Conservation (phyloP, 2,797 vertebrate genomes). For the Peromyscus aztecus region DNA sequence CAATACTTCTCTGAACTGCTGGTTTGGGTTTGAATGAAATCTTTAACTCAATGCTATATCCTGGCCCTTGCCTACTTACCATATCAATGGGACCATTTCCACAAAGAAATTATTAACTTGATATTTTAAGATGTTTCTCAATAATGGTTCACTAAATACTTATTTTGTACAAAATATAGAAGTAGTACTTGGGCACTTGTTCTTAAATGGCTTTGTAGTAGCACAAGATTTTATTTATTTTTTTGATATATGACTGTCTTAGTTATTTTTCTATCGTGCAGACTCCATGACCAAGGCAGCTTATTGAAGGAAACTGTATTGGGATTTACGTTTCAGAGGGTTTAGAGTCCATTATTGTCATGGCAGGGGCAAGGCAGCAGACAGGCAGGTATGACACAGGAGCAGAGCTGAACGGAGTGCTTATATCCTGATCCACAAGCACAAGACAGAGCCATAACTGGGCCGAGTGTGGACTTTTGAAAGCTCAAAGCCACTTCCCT, state of each 20-base stretch:
- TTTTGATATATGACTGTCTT: background rate
- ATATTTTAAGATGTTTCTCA: background rate
- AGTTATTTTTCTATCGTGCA: background rate
- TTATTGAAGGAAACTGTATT: background rate
- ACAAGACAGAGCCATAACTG: background rate
- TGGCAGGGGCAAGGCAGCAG: too few species aligned
- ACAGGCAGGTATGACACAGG: too few species aligned
- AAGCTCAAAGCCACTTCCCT: background rate
- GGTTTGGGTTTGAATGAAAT: background rate
- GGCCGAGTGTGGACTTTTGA: background rate
- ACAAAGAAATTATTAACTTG: background rate
- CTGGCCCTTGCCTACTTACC: background rate
- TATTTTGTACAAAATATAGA: constrained; percentile 11
- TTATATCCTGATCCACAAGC: background rate
- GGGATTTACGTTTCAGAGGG: background rate
- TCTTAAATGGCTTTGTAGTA: background rate
- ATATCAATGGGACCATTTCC: background rate
- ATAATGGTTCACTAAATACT: background rate
- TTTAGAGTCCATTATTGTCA: background rate
- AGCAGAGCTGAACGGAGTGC: too few species aligned
- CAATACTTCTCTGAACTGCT: background rate
- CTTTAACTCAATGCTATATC: background rate
- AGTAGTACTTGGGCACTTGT: background rate
- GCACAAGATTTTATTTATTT: background rate
- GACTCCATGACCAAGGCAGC: background rate